These are phyloP conservation scores for Philhelius pedissequus DNA, from an alignment of 2,888 invertebrate species.

Conservation along the genomic window DNA sequence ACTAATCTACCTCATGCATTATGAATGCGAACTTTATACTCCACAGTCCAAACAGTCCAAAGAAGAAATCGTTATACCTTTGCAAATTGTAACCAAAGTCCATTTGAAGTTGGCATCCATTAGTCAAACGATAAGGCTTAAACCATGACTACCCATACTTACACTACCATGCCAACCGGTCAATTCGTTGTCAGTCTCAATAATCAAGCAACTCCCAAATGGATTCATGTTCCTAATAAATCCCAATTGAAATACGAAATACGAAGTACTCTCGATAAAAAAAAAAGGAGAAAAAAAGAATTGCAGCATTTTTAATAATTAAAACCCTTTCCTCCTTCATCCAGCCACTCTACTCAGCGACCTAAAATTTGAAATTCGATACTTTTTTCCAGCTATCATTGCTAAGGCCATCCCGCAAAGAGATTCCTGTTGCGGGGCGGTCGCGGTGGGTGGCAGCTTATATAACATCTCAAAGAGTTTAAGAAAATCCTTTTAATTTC, in stretches of 20 bases:
- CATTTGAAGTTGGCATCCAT: constrained; percentile 43
- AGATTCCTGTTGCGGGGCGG: background rate
- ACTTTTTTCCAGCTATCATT: constrained; percentile 47
- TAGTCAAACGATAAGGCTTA: constrained; percentile 9
- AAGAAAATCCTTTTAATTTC: constrained; percentile 75
- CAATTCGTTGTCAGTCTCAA: background rate
- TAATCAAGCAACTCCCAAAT: background rate
- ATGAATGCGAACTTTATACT: background rate
- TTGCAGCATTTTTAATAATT: constrained; percentile 61
- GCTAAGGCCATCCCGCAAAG: background rate
- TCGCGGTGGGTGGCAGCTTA: background rate
- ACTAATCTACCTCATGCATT: constrained; percentile 17
- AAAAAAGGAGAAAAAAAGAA: constrained; percentile 32
- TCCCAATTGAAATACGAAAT: constrained; percentile 15
- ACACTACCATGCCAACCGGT: constrained; percentile 36
- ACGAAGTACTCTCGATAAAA: constrained; percentile 2
- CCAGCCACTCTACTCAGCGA: no score
- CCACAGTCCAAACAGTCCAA: no score
- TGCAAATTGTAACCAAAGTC: constrained; percentile 32
- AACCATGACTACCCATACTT: constrained; percentile 42
- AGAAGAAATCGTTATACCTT: background rate
- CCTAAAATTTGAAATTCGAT: constrained; percentile 60
- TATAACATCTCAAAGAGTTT: constrained; percentile 48
- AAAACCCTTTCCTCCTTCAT: constrained; percentile 49
- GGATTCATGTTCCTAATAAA: constrained; percentile 45